Evolutionary conservation across 2,888 invertebrate genomes (phyloP), one percentile per base, ranked within the genome.

Genomic region (Caenorhabditis japonica): DNA sequence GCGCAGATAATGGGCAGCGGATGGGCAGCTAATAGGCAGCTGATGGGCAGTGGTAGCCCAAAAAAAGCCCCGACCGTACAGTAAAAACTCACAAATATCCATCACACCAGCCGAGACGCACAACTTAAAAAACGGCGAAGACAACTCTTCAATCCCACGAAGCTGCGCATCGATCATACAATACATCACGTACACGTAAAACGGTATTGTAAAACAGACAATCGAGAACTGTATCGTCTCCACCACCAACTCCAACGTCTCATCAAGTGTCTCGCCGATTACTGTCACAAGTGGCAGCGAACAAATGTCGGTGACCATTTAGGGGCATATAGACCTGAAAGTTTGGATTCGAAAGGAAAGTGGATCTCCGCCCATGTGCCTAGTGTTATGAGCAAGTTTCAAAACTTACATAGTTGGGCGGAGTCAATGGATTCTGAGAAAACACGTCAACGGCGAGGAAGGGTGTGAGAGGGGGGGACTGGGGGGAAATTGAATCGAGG

Each of bases 61-160:
- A n/a, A n/a, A n/a, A n/a, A n/a, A n/a, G n/a, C n/a, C n/a, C n/a
- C n/a, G n/a, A n/a, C n/a, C n/a, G n/a, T n/a, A n/a, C n/a, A n/a
- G 5, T 15, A 39, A 27, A 47, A 30, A 5, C 70, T 60, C 33
- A 73, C 73, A 47, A 38, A 73, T 53, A 53, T 74, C 74, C n/a
- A 74, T 51, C 12, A 74, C 34, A 1, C 61, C 56, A 10, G 68
- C 69, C 2, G 74, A 52, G 3, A 74, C 51, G 41, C 74, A 74
- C 3, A 74, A 10, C 27, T 74, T 74, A 53, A 74, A 74, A 53
- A 74, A 74, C 15, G 74, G 68, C 8, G 68, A 58, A 1, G 61
- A 60, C 15, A 74, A 33, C 13, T 74, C 74, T 7, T 52, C 58
- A 15, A 47, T 23, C 5, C 60, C 55, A 8, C 49, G 38, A 17